These are phyloP conservation scores for Pseudomyrmex concolor DNA, from an alignment of 1,140 invertebrate genomes.

Conservation along the genomic window DNA sequence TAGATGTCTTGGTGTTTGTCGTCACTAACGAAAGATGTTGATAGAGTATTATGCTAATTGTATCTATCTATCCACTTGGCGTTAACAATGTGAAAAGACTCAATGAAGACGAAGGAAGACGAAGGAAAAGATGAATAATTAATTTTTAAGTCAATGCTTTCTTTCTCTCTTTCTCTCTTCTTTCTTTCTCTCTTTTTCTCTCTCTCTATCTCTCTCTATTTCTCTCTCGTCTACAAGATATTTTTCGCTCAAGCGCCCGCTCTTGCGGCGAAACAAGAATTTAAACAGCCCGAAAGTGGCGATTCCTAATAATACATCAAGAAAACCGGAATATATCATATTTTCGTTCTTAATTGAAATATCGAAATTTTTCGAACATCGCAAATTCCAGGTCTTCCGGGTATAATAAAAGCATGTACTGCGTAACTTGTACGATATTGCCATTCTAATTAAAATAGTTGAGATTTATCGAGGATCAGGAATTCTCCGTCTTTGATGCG, in stretches of 20 bases:
- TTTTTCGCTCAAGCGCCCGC: too few species aligned
- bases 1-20: constrained; percentile 63
- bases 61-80: constrained; percentile 7
- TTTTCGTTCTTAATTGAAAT: not conserved
- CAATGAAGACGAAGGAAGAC: not conserved
- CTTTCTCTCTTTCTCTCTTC: not conserved
- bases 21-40: constrained; percentile 61
- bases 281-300: too few species aligned
- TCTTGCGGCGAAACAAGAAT: too few species aligned
- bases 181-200: not conserved
- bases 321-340: too few species aligned
- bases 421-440: not conserved
- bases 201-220: not conserved
- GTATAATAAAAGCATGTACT: too few species aligned
- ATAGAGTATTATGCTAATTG: constrained; percentile 50
- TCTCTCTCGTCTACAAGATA: not conserved
- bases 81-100: not conserved
- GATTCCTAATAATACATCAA: too few species aligned
- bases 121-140: not conserved
- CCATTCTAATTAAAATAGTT: not conserved
- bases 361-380: constrained; percentile 19
- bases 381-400: not conserved
- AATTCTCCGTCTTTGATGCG: not conserved
- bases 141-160: not conserved
- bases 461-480: constrained; percentile 10